Percentiles rank a stretch among this genome's conserved stretches.
Evolutionary conservation across 2,888 invertebrate genomes (phyloP).

Genomic region (Meganola albula): DNA sequence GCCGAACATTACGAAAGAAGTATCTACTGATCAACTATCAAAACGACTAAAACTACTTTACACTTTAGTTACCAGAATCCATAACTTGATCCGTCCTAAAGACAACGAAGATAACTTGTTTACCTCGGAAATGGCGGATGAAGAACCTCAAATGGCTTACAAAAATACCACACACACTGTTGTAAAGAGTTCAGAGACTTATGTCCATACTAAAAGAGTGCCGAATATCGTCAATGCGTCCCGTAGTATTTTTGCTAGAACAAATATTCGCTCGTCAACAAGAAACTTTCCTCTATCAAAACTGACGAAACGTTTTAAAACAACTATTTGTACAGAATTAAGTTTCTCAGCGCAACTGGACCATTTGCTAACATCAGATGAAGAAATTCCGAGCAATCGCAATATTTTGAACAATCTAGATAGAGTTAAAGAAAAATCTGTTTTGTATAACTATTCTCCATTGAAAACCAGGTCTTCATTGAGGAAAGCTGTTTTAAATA

Average conservation of each 20-base stretch:
- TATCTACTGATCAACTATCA: conserved; percentile 44
- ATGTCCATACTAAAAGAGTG: conserved; percentile 41
- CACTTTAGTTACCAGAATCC: conserved; percentile 54
- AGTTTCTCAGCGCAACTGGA: conserved; percentile 63
- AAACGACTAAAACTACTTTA: conserved; percentile 61
- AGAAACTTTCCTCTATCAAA: conserved; percentile 47
- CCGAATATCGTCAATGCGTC: conserved; percentile 40
- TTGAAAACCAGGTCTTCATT: conserved; percentile 50
- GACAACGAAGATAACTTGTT: conserved; percentile 54
- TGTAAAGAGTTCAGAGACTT: conserved; percentile 41
- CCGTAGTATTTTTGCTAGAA: conserved; percentile 54
- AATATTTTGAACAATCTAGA: conserved; percentile 27
- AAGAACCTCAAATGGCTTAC: conserved; percentile 24
- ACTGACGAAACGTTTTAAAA: conserved; percentile 49
- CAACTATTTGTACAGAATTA: conserved; percentile 44
- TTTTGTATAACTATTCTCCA: conserved; percentile 53
- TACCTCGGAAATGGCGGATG: conserved; percentile 36
- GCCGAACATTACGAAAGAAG: conserved; percentile 31
- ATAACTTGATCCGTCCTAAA: conserved; percentile 47
- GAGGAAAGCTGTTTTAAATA: conserved; percentile 52
- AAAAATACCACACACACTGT: conserved; percentile 52
- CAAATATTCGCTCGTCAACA: conserved; percentile 46
- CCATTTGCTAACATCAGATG: conserved; percentile 37
- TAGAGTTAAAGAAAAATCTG: conserved; percentile 38
- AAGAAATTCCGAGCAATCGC: conserved; percentile 21